Conservation (phyloP, 1,140 invertebrate genomes). For the Zaprionus capensis region DNA sequence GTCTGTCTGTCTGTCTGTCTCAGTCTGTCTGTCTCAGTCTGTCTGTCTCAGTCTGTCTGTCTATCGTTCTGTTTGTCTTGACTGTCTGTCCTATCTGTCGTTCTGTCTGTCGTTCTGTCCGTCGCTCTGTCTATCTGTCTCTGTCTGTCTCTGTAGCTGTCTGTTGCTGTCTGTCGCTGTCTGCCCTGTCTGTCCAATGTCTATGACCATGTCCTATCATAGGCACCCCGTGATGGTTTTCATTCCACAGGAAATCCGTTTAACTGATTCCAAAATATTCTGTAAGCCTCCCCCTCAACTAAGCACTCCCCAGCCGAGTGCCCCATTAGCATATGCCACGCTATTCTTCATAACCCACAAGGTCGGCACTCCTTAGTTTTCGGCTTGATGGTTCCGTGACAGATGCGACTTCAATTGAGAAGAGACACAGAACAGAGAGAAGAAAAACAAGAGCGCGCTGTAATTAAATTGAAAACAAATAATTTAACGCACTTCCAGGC, state of each 20-base stretch:
- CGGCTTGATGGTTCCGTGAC: not conserved
- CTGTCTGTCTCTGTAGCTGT: too few relatives aligned
- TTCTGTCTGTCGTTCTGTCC: too few relatives aligned
- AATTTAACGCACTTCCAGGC: constrained; percentile 27
- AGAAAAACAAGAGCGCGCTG: not conserved
- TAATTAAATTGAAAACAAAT: constrained; percentile 65
- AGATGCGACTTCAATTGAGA: constrained; percentile 5
- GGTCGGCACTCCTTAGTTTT: constrained; percentile 3
- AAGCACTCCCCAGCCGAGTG: not conserved
- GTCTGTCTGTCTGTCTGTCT: too few relatives aligned
- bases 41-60: too few relatives aligned
- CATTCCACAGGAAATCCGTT: not conserved
- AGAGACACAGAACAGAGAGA: not conserved
- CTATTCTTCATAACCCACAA: not conserved
- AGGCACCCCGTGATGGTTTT: not conserved
- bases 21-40: too few relatives aligned
- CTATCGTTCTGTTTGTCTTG: too few relatives aligned
- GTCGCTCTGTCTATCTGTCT: too few relatives aligned
- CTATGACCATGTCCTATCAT: not conserved
- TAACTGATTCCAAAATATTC: not conserved
- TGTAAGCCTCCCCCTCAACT: not conserved
- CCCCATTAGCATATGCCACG: not conserved
- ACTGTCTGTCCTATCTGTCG: too few relatives aligned
- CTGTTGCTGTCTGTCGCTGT: not conserved
- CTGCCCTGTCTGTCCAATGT: not conserved